A percentile compares a stretch with the other conserved stretches of the same genome.
These are phyloP conservation scores for Leptobrachium leishanense DNA, from an alignment of 2,113 vertebrate genomes.

Conservation along the genomic window DNA sequence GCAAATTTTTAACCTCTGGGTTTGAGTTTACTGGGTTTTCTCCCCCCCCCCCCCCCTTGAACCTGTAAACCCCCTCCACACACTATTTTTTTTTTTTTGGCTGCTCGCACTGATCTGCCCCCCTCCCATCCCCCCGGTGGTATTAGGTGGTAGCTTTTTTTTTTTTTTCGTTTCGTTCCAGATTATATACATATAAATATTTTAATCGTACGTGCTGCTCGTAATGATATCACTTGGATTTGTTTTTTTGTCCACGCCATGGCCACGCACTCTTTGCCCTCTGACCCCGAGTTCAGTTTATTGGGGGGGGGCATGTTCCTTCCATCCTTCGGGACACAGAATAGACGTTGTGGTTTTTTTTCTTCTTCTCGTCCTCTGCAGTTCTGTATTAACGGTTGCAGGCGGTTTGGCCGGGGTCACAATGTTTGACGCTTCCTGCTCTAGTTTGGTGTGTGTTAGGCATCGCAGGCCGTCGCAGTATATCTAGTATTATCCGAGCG, in stretches of 20 bases:
- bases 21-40: constrained; percentile 62
- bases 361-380: too few relatives aligned
- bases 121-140: constrained; percentile 40
- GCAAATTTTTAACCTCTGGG: constrained; percentile 63
- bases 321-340: too few relatives aligned
- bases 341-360: too few relatives aligned
- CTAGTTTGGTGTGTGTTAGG: too few relatives aligned
- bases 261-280: not conserved
- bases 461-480: too few relatives aligned
- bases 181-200: constrained; percentile 35
- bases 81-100: too few relatives aligned
- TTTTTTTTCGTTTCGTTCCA: not conserved
- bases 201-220: constrained; percentile 37
- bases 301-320: too few relatives aligned
- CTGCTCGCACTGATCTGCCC: constrained; percentile 53
- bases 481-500: too few relatives aligned
- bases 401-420: too few relatives aligned
- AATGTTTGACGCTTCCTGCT: too few relatives aligned
- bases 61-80: too few relatives aligned
- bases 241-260: constrained; percentile 1
- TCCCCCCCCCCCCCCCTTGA: constrained; percentile 37
- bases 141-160: not conserved
- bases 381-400: too few relatives aligned
- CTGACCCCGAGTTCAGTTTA: not conserved
- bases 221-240: constrained; percentile 21